Evolutionary conservation across 2,113 vertebrate genomes (phyloP).

Genomic region (Tragelaphus imberbis): DNA sequence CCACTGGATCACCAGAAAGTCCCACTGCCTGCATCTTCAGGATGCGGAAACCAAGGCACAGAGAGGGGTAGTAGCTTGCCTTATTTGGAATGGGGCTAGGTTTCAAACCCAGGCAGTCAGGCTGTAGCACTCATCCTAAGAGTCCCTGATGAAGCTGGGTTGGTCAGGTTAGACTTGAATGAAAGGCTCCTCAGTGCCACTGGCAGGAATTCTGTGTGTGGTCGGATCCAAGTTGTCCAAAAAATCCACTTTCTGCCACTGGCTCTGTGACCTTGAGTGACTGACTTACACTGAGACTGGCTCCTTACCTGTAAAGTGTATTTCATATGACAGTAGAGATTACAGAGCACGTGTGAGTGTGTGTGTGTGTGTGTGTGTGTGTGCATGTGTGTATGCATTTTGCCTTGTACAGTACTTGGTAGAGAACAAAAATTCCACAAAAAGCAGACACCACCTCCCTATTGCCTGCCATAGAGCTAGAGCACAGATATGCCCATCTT

Average conservation of each 20-base stretch:
- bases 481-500: background rate
- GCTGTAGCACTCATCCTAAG: background rate
- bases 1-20: no score
- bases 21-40: no score
- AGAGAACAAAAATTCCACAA: background rate
- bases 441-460: background rate
- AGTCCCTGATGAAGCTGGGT: background rate
- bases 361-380: background rate
- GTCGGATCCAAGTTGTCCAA: background rate
- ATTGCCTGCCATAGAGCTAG: background rate
- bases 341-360: background rate
- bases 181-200: background rate
- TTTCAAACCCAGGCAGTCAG: background rate
- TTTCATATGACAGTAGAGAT: background rate
- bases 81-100: no score
- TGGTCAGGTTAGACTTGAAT: background rate
- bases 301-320: background rate
- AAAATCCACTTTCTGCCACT: background rate
- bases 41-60: no score
- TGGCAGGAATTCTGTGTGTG: background rate
- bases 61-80: no score
- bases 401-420: background rate
- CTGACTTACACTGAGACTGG: background rate
- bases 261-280: background rate
- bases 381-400: background rate